Conservation (phyloP, 1,140 invertebrate genomes). For the Drosophila grimshawi region DNA sequence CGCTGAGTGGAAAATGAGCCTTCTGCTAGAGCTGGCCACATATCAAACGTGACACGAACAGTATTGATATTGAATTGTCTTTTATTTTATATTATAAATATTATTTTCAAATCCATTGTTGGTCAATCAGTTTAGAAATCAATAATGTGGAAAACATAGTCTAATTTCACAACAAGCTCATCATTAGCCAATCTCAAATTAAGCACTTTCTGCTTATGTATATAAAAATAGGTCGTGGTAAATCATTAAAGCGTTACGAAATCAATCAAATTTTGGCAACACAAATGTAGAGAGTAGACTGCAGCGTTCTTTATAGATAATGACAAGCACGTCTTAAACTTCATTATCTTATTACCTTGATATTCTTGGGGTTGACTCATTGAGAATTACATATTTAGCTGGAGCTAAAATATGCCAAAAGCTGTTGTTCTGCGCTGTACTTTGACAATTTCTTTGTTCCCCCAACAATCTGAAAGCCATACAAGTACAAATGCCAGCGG, state of each 20-base stretch:
- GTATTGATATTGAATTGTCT: no score
- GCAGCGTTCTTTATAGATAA: not conserved
- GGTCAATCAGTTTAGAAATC: no score
- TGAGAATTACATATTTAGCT: not conserved
- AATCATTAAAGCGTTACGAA: no score
- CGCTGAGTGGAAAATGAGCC: not conserved
- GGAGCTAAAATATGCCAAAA: slow-evolving; percentile 72
- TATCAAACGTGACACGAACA: not conserved
- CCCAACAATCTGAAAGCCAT: slow-evolving; percentile 44
- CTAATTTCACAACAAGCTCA: no score
- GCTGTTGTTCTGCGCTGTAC: slow-evolving; percentile 64
- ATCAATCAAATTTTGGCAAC: no score
- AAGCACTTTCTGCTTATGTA: no score
- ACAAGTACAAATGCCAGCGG: slow-evolving; percentile 51
- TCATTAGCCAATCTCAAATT: no score
- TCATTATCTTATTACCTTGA: not conserved
- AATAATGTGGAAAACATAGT: no score
- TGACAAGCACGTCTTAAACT: not conserved
- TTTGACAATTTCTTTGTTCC: slow-evolving; percentile 73
- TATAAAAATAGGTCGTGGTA: no score
- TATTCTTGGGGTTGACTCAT: not conserved
- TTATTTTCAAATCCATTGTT: no score
- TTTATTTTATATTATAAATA: no score
- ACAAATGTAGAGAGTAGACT: not conserved
- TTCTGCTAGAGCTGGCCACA: not conserved